Conservation (phyloP, 2,113 vertebrate genomes). For the Pterocles orientalis region DNA sequence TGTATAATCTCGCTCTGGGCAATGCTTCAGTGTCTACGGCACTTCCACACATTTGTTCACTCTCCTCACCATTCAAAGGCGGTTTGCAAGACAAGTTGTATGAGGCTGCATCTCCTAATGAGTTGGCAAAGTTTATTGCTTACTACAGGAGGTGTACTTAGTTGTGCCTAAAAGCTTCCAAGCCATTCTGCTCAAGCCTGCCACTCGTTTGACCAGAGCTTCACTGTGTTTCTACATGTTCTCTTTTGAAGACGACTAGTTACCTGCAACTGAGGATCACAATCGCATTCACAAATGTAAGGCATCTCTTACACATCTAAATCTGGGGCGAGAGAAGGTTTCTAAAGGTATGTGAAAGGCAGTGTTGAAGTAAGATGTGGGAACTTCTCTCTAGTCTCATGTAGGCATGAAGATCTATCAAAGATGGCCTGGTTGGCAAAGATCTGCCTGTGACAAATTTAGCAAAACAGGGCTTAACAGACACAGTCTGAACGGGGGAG, state of each 20-base stretch:
- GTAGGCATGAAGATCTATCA: not conserved
- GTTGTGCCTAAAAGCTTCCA: not conserved
- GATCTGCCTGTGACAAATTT: not conserved
- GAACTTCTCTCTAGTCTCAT: not conserved
- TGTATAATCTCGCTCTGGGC: not conserved
- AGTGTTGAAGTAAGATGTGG: not conserved
- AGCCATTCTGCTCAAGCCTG: not conserved
- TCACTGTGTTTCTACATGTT: not conserved
- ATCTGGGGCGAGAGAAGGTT: not conserved
- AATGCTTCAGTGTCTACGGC: not conserved
- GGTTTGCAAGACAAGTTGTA: not conserved
- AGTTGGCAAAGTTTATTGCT: not conserved
- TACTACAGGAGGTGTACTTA: not conserved
- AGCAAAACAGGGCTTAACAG: not conserved
- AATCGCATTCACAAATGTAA: not conserved
- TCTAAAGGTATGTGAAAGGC: not conserved
- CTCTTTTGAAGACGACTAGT: not conserved
- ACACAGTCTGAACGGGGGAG: not conserved
- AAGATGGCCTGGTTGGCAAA: not conserved
- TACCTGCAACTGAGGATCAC: not conserved
- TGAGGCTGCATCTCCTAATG: not conserved
- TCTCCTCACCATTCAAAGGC: not conserved
- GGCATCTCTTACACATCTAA: not conserved
- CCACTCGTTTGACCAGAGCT: not conserved
- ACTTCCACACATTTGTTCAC: not conserved